Base-by-base conservation (phyloP, 1,140 invertebrate species). In the Bombus ignitus region DNA sequence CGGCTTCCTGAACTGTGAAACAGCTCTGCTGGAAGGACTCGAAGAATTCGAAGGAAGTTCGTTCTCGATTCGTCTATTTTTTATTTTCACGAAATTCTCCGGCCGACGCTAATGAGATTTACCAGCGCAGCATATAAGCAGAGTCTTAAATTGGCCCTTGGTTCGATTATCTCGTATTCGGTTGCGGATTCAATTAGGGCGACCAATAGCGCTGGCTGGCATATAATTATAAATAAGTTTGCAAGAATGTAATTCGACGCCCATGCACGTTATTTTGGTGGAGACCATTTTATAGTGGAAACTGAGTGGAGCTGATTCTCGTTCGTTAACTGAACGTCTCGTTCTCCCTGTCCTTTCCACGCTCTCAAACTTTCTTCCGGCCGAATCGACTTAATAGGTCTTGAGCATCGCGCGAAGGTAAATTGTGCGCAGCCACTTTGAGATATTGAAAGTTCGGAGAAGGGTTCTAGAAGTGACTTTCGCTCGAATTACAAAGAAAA, bases 61-160 rank as follows among this genome's bases (percentile, higher is more conserved):
- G 18, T 72, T 59, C 65, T 57, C 13, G 70, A 74, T 75, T 28
- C 42, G 35, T 59, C 62, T 22, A 18, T 85, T 66, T 53, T 57
- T 62, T 57, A 77, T 72, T 68, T 66, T 68, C 28, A 8, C 32
- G 57, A 32, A 70, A 42, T 57, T 37, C 53, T 59, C 28, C 42
- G 70, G 32, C 22, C 44, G 32, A 71, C 53, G 70, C 65, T 89
- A 90, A 87, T 82, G 81, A 81, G 85, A 87, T 85, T 90, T 80
- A 22, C 22, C 35, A 44, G 39, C 9, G 53, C 13, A 39, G 42
- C 47, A 22, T 53, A 53, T 6, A 53, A 13, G 13, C 62, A 68
- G 70, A 66, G 42, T 66, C 42, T 65, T 42, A 81, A 87, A 89
- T 87, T 89, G 76, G 81, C 70, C 66, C 75, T 65, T 9, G 47